phyloP scores from a whole-genome alignment of 2,888 invertebrate species.

The Microchrysa polita region DNA sequence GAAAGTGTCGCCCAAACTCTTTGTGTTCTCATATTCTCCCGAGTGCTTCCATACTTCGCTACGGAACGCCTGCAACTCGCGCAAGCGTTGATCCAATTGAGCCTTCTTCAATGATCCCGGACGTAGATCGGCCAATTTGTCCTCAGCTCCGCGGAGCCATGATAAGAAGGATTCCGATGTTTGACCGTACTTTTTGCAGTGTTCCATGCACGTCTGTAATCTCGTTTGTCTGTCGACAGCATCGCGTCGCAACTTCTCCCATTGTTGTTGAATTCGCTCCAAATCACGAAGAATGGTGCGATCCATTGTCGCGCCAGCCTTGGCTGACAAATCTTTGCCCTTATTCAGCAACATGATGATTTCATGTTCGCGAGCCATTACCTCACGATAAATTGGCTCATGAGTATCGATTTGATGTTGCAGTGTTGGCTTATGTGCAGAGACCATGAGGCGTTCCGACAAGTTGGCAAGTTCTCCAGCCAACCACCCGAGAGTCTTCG shows the following conservation, averaged over 20 bases:
- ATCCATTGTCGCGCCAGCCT: slow-evolving; percentile 65
- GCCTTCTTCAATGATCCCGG: slow-evolving; percentile 84
- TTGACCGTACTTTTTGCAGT: slow-evolving; percentile 88
- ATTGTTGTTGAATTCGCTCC: slow-evolving; percentile 88
- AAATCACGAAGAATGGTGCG: slow-evolving; percentile 79
- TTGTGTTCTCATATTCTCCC: slow-evolving; percentile 91
- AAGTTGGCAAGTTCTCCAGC: slow-evolving; percentile 80
- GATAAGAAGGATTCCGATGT: slow-evolving; percentile 86
- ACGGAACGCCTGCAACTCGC: slow-evolving; percentile 87
- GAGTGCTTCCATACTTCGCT: slow-evolving; percentile 94
- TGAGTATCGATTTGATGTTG: slow-evolving; percentile 89
- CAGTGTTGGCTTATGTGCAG: slow-evolving; percentile 83
- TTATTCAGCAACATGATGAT: slow-evolving; percentile 93
- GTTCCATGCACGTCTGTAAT: slow-evolving; percentile 90
- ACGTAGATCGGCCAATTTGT: slow-evolving; percentile 79
- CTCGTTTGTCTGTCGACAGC: slow-evolving; percentile 86
- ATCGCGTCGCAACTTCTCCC: slow-evolving; percentile 91
- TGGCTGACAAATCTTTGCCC: slow-evolving; percentile 75
- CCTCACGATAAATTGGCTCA: slow-evolving; percentile 88
- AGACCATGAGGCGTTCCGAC: slow-evolving; percentile 81
- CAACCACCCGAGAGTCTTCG: slow-evolving; percentile 90
- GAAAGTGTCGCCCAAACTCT: slow-evolving; percentile 87
- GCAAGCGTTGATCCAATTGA: slow-evolving; percentile 87
- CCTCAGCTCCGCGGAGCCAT: slow-evolving; percentile 89
- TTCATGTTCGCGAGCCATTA: slow-evolving; percentile 90